Base-by-base conservation (phyloP, 1,140 invertebrate species). In the Littorina saxatilis region DNA sequence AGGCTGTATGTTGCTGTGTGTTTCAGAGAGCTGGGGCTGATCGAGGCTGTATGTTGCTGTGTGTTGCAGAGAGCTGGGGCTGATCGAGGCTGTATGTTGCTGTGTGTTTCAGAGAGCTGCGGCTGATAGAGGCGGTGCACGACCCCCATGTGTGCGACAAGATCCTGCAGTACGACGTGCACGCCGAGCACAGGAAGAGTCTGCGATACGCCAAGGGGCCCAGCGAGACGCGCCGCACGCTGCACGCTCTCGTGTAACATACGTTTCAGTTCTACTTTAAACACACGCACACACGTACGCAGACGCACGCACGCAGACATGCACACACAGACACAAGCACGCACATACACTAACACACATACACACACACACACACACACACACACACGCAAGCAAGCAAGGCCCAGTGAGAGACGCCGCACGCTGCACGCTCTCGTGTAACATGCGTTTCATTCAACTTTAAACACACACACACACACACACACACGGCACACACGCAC, bases 351-450 rank as follows among this genome's bases (percentile, higher is more conserved):
- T 7, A 5, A 66, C 61, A 66, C n/a, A 66, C 61, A 32, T 7
- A 32, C 61, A 66, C 61, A 66, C 29, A 32, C n/a, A 66, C 61
- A 66, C n/a, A 66, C 61, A 32, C n/a, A 66, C 61, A 66, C n/a
- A 35, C n/a, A 66, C 61, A 66, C n/a, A 32, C 23, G 23, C 55
- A 58, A 5, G 23, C 55, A 58, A 15, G 4, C 55, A 11, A 7
- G 98, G 80, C 97, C 97, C 96, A 98, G 97, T 90, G 96, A 99
- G 93, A 99, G 98, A 2, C 99, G 99, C 90, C 95, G 96, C 93
- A 97, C 97, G 5, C 93, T 99, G 23, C 97, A 98, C 93, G 96
- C 96, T 27, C 94, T 99, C 58, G 96, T 97, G 95, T 96, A 47
- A 47, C 43, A 47, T 47, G 17, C 5, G 17, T 47, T 9, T 47